Percentiles rank a stretch among this genome's conserved stretches.
phyloP scores from a whole-genome alignment of 2,797 vertebrate species.

The Artibeus jamaicensis region DNA sequence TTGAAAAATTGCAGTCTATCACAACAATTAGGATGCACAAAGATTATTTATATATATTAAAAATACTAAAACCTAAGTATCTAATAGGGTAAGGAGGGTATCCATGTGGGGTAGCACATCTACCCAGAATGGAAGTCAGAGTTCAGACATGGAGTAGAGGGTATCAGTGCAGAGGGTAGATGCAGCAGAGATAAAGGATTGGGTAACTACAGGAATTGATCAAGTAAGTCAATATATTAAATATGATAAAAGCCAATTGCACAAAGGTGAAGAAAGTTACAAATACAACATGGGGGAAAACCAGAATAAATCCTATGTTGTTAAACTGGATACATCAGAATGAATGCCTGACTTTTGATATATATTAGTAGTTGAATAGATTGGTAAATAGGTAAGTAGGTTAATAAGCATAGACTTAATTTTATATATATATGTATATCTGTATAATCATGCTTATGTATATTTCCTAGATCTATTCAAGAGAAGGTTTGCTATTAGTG shows the following conservation, averaged over 20 bases:
- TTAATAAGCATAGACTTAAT: background rate
- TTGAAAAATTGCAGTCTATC: background rate
- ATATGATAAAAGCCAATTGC: background rate
- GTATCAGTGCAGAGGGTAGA: rapidly evolving
- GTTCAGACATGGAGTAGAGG: background rate
- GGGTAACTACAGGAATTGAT: background rate
- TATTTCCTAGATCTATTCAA: background rate
- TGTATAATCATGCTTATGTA: background rate
- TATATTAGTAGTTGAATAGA: background rate
- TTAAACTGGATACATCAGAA: background rate
- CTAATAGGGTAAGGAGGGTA: background rate
- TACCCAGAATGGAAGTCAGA: background rate
- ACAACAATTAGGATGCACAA: background rate
- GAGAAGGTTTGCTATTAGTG: background rate
- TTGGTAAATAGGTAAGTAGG: background rate
- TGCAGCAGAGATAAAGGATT: background rate
- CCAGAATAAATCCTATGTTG: background rate
- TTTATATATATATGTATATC: background rate
- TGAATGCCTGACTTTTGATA: background rate
- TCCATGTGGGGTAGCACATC: rapidly evolving
- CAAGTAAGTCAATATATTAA: background rate
- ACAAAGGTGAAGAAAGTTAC: background rate
- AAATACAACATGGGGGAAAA: background rate
- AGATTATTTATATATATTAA: background rate
- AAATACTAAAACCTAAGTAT: background rate